These are phyloP conservation scores for Dicerorhinus sumatrensis DNA, from an alignment of 2,113 vertebrate genomes.

Conservation along the genomic window DNA sequence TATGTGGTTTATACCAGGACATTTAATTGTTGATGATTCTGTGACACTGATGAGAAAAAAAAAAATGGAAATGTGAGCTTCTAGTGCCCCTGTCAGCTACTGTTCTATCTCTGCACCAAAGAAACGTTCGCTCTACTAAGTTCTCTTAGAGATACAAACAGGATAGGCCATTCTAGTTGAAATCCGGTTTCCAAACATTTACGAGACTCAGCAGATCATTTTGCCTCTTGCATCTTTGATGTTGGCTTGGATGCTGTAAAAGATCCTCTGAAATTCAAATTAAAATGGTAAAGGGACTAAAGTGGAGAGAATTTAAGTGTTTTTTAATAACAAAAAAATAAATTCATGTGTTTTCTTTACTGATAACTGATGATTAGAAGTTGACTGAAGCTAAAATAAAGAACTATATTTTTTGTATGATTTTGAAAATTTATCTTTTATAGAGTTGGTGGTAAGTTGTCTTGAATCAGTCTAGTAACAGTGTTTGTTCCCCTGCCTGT, in stretches of 20 bases:
- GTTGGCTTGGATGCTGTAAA: neutral
- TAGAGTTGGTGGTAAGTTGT: neutral
- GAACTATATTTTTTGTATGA: neutral
- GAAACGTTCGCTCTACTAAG: neutral
- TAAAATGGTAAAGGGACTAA: neutral
- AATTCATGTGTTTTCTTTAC: neutral
- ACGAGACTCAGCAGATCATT: neutral
- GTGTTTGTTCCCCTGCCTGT: neutral
- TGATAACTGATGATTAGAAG: neutral
- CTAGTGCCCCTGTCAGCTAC: neutral
- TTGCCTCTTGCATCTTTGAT: neutral
- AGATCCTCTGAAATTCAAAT: neutral
- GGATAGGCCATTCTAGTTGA: neutral
- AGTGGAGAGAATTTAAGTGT: neutral
- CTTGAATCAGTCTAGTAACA: neutral
- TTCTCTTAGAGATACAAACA: neutral
- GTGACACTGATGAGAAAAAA: neutral
- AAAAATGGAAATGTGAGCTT: neutral
- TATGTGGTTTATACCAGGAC: neutral
- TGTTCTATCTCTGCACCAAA: neutral
- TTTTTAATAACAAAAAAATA: neutral
- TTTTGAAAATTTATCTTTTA: neutral
- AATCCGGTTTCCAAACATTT: neutral
- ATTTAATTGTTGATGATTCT: constrained; percentile 18
- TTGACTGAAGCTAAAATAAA: neutral